phyloP scores from a whole-genome alignment of 2,113 vertebrate species.

The Lagopus muta region DNA sequence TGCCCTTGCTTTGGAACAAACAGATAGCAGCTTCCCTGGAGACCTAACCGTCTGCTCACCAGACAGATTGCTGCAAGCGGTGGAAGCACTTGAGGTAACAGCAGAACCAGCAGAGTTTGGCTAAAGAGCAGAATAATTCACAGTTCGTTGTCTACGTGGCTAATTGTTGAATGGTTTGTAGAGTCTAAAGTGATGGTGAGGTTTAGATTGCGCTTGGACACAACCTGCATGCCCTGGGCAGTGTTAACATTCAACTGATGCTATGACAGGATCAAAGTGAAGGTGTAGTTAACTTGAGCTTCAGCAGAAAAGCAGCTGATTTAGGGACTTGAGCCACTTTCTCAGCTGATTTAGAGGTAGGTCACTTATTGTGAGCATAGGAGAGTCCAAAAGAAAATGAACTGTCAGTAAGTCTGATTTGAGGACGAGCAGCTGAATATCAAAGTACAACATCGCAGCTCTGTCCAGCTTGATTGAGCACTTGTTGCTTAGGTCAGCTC shows the following conservation, averaged over 20 bases:
- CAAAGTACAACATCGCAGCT: not conserved
- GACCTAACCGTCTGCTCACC: not conserved
- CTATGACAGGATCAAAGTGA: fast-evolving
- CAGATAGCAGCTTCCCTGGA: not conserved
- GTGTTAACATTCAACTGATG: not conserved
- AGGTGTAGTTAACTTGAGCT: not conserved
- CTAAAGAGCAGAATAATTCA: not conserved
- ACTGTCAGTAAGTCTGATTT: not conserved
- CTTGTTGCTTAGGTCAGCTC: not conserved
- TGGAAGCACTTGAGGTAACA: not conserved
- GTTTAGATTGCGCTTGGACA: not conserved
- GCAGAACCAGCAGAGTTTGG: not conserved
- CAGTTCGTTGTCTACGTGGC: not conserved
- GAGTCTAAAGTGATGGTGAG: not conserved
- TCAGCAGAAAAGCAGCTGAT: not conserved
- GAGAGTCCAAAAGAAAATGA: not conserved
- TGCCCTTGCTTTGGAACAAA: not conserved
- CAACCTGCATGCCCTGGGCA: not conserved
- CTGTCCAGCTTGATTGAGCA: fast-evolving
- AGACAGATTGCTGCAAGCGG: not conserved
- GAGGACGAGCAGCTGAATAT: not conserved
- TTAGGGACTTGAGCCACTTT: not conserved
- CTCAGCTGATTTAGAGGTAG: not conserved
- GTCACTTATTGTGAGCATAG: not conserved
- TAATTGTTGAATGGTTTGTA: not conserved